phyloP scores from a whole-genome alignment of 1,140 invertebrate species.

The Odontomachus brunneus region DNA sequence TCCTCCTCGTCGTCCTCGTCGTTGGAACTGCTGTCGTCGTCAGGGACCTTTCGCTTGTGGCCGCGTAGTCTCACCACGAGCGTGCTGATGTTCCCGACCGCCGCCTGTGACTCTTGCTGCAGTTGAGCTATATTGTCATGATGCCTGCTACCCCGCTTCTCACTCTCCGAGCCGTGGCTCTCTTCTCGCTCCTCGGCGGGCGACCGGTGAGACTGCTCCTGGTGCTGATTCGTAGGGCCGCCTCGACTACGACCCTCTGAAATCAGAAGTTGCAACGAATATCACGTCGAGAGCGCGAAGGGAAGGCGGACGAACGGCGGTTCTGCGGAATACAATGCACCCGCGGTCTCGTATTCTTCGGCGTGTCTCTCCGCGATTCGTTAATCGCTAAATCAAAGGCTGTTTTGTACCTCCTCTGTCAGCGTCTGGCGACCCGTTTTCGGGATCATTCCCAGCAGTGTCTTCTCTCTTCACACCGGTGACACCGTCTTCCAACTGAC shows the following conservation, averaged over 20 bases:
- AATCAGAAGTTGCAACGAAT: slow-evolving; percentile 59
- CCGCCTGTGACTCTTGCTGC: slow-evolving; percentile 79
- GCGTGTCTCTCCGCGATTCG: no score
- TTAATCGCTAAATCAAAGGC: slow-evolving; percentile 2
- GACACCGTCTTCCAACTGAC: slow-evolving; percentile 93
- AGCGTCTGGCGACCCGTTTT: slow-evolving; percentile 94
- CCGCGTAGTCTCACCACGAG: slow-evolving; percentile 81
- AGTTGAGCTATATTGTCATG: slow-evolving; percentile 86
- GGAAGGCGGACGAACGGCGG: background rate
- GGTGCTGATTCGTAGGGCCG: slow-evolving; percentile 86
- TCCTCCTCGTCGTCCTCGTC: slow-evolving; percentile 87
- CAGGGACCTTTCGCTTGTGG: slow-evolving; percentile 86
- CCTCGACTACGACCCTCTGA: slow-evolving; percentile 87
- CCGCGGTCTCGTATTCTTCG: background rate
- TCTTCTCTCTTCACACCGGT: slow-evolving; percentile 93
- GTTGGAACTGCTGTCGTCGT: slow-evolving; percentile 86
- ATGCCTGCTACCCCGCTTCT: slow-evolving; percentile 85
- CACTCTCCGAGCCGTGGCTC: slow-evolving; percentile 85
- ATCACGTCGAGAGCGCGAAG: slow-evolving; percentile 46
- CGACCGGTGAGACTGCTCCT: slow-evolving; percentile 84
- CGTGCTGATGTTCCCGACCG: slow-evolving; percentile 71
- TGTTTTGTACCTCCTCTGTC: slow-evolving; percentile 89
- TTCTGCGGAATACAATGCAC: no score
- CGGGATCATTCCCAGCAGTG: slow-evolving; percentile 91
- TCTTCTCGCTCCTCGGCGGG: slow-evolving; percentile 86